These are phyloP conservation scores for Sternotherus odoratus DNA, from an alignment of 2,797 vertebrate species.

Conservation along the genomic window DNA sequence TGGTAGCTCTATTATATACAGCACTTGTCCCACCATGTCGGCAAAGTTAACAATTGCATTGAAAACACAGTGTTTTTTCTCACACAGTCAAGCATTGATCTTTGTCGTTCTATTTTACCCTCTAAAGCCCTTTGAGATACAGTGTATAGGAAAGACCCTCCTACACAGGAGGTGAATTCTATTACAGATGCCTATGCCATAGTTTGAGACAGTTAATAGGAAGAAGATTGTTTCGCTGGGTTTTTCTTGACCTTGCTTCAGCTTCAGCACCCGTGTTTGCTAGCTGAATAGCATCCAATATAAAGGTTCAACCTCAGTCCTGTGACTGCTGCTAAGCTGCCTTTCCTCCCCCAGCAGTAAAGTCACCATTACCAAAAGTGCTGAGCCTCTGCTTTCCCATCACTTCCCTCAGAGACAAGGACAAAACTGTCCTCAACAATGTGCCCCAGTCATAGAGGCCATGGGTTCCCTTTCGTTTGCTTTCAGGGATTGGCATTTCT, in stretches of 20 bases:
- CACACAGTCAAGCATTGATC: fast-evolving
- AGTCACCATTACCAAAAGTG: background rate
- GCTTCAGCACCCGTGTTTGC: background rate
- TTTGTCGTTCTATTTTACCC: background rate
- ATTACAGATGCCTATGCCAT: background rate
- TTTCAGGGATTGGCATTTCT: background rate
- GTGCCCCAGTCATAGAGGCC: background rate
- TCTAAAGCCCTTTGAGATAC: background rate
- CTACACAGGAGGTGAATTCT: background rate
- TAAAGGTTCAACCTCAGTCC: background rate
- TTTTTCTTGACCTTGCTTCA: background rate
- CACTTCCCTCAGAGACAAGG: background rate
- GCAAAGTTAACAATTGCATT: background rate
- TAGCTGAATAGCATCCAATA: background rate
- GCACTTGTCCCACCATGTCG: background rate
- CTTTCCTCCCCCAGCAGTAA: background rate
- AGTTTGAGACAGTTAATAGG: background rate
- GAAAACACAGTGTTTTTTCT: background rate
- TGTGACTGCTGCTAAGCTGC: background rate
- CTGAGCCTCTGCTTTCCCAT: background rate
- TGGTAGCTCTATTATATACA: background rate
- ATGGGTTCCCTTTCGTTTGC: background rate
- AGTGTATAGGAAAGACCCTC: background rate
- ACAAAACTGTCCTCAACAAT: background rate
- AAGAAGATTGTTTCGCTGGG: background rate